Evolutionary conservation across 2,113 vertebrate species (phyloP).

Genomic region (Rhinolophus sinicus): DNA sequence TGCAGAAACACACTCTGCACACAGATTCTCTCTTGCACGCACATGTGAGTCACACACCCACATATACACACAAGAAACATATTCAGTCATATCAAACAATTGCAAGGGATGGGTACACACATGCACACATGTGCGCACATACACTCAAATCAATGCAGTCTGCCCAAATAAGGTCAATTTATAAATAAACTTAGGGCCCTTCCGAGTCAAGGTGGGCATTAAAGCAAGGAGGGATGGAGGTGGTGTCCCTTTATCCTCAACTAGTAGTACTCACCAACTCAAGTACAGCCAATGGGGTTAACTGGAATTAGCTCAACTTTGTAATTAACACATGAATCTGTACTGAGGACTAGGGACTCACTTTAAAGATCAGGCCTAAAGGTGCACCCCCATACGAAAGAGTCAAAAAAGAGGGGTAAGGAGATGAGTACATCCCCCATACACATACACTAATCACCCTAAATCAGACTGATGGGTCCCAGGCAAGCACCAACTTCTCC

Average conservation of each 20-base stretch:
- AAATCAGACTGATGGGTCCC: not conserved
- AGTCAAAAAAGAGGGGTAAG: not conserved
- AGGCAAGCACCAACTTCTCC: not conserved
- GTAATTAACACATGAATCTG: not conserved
- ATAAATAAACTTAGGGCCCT: not conserved
- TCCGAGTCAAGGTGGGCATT: not conserved
- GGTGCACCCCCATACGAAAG: not conserved
- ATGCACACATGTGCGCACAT: not conserved
- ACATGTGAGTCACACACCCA: not conserved
- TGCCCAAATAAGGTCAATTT: not conserved
- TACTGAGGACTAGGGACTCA: not conserved
- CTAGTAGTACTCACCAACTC: not conserved
- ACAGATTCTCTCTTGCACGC: not conserved
- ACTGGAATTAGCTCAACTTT: not conserved
- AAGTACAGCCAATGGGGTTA: not conserved
- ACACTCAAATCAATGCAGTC: not conserved
- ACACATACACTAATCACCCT: not conserved
- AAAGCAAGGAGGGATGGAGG: not conserved
- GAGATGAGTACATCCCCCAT: not conserved
- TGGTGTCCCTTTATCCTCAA: not conserved
- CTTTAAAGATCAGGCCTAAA: not conserved
- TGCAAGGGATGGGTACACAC: not conserved
- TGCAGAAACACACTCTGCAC: not conserved
- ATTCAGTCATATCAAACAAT: not conserved
- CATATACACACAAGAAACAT: not conserved